These are phyloP conservation scores for Clupea harengus DNA, from an alignment of 2,113 vertebrate genomes.

Conservation along the genomic window DNA sequence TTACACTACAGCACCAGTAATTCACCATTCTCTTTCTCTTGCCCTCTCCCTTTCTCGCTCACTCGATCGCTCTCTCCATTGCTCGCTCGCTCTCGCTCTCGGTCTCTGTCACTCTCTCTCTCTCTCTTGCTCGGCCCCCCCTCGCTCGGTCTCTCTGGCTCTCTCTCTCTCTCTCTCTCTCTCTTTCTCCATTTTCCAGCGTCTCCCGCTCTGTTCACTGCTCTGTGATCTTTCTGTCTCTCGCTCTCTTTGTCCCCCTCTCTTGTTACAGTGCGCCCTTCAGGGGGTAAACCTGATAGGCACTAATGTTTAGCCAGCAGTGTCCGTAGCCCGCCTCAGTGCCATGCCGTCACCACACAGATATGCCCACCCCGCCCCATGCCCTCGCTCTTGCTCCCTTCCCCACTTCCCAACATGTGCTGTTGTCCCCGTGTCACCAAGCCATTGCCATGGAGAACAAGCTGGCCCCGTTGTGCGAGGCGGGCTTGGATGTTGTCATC, in stretches of 20 bases:
- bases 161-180: background rate
- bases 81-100: too few relatives aligned
- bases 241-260: background rate
- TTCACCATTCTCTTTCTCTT: background rate
- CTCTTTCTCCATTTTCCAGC: background rate
- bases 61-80: background rate
- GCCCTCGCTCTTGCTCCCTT: background rate
- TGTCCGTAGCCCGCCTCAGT: conserved; percentile 57
- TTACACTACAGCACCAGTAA: too few relatives aligned
- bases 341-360: conserved; percentile 65
- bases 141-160: background rate
- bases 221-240: background rate
- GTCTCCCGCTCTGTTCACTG: background rate
- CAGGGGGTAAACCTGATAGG: conserved; percentile 66
- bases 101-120: background rate
- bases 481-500: background rate
- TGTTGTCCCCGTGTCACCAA: conserved; percentile 62
- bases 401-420: background rate
- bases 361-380: conserved; percentile 58
- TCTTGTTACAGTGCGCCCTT: conserved; percentile 54
- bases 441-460: conserved; percentile 61
- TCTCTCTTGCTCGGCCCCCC: background rate
- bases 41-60: background rate
- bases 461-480: background rate
- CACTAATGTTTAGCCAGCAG: conserved; percentile 64